Percentiles rank a stretch among this genome's conserved stretches.
Evolutionary conservation across 2,888 invertebrate genomes (phyloP).

Genomic region (Ichneumon xanthorius): DNA sequence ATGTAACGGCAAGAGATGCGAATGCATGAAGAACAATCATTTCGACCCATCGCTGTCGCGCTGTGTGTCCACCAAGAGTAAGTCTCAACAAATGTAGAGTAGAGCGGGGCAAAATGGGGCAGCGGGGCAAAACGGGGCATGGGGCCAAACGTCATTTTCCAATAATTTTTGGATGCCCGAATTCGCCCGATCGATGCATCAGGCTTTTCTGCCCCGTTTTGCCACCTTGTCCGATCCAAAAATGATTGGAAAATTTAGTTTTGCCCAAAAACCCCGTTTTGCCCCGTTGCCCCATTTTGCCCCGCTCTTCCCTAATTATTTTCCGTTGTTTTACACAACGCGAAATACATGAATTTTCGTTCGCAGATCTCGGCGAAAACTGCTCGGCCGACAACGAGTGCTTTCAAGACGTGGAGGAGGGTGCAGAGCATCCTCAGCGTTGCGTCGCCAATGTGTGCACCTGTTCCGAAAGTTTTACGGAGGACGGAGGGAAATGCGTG

Average conservation of each 20-base stretch:
- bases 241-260: too few species aligned
- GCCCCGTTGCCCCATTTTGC: too few species aligned
- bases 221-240: too few species aligned
- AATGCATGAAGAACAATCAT: slow-evolving; percentile 68
- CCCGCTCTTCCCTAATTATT: too few species aligned
- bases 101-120: too few species aligned
- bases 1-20: slow-evolving; percentile 71
- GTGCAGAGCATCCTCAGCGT: slow-evolving; percentile 44
- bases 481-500: slow-evolving; percentile 65
- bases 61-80: slow-evolving; percentile 71
- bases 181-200: too few species aligned
- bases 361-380: slow-evolving; percentile 69
- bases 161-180: too few species aligned
- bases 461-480: slow-evolving; percentile 68
- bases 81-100: background rate
- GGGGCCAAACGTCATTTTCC: too few species aligned
- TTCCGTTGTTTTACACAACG: background rate
- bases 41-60: slow-evolving; percentile 58
- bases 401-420: slow-evolving; percentile 65
- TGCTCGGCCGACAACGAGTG: slow-evolving; percentile 73
- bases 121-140: too few species aligned
- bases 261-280: too few species aligned
- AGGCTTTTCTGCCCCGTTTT: too few species aligned
- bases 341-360: background rate
- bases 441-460: slow-evolving; percentile 70